These are phyloP conservation scores for Vespertilio murinus DNA, from an alignment of 2,797 vertebrate genomes.

Conservation along the genomic window DNA sequence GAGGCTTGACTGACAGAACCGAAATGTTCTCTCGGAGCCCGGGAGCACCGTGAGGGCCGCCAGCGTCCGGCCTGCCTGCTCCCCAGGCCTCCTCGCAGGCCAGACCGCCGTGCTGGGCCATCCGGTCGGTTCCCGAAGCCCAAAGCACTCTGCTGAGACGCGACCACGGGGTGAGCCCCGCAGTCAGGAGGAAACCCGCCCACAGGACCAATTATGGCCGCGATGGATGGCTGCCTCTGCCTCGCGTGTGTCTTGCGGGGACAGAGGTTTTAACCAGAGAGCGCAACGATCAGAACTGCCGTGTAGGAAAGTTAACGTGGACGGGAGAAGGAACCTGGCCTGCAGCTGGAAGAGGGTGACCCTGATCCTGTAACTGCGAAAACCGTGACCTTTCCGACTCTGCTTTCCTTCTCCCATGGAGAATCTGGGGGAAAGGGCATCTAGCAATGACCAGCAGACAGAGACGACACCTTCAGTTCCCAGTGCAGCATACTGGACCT, in stretches of 20 bases:
- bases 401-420: neutral
- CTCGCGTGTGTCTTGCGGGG: neutral
- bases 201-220: fast-evolving
- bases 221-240: neutral
- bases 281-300: neutral
- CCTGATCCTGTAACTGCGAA: neutral
- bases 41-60: neutral
- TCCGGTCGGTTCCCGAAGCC: neutral
- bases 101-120: neutral
- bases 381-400: neutral
- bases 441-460: neutral
- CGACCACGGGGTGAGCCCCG: neutral
- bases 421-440: neutral
- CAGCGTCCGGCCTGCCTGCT: neutral
- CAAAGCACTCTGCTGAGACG: neutral
- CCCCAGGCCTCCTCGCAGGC: neutral
- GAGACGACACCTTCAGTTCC: neutral
- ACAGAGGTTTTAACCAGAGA: neutral
- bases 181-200: neutral
- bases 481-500: neutral
- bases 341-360: neutral
- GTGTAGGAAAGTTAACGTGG: neutral
- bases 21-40: neutral
- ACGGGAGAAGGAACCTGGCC: neutral
- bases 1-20: neutral